A percentile compares a stretch with the other conserved stretches of the same genome.
phyloP scores from a whole-genome alignment of 2,888 invertebrate genomes.

The Macrophya alboannulata region DNA sequence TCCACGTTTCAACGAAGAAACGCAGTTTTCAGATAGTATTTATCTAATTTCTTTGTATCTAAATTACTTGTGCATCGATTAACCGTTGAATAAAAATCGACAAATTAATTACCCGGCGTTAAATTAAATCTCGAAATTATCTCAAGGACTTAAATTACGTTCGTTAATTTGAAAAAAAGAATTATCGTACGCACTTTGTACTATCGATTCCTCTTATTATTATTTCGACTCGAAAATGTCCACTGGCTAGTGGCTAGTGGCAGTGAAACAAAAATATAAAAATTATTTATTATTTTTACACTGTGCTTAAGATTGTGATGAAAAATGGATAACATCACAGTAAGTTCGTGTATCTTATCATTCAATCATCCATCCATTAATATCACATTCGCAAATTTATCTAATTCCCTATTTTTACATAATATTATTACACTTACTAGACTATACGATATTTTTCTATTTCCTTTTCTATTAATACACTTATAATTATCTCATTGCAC shows the following conservation, averaged over 20 bases:
- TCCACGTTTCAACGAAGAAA: not conserved
- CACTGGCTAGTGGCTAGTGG: slow-evolving; percentile 26
- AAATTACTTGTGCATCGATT: not conserved
- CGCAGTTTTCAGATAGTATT: slow-evolving; percentile 28
- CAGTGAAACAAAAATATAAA: slow-evolving; percentile 45
- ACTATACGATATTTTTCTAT: not conserved
- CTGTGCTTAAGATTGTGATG: slow-evolving; percentile 26
- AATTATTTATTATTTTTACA: slow-evolving; percentile 43
- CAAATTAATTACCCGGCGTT: not conserved
- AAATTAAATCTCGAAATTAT: not conserved
- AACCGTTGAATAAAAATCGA: not conserved
- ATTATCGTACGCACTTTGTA: slow-evolving; percentile 35
- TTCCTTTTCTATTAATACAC: slow-evolving; percentile 2
- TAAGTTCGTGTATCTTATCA: slow-evolving; percentile 6
- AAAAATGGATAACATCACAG: slow-evolving; percentile 56
- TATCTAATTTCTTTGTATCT: not conserved
- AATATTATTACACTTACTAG: slow-evolving; percentile 16
- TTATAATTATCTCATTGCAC: slow-evolving; percentile 37
- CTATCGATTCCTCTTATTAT: slow-evolving; percentile 44
- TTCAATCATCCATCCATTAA: not conserved
- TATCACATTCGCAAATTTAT: not conserved
- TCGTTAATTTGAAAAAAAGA: not conserved
- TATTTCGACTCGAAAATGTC: slow-evolving; percentile 50
- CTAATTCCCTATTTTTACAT: not conserved
- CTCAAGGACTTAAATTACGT: not conserved